Evolutionary conservation across 2,888 invertebrate genomes (phyloP).

Genomic region (Trissolcus japonicus): DNA sequence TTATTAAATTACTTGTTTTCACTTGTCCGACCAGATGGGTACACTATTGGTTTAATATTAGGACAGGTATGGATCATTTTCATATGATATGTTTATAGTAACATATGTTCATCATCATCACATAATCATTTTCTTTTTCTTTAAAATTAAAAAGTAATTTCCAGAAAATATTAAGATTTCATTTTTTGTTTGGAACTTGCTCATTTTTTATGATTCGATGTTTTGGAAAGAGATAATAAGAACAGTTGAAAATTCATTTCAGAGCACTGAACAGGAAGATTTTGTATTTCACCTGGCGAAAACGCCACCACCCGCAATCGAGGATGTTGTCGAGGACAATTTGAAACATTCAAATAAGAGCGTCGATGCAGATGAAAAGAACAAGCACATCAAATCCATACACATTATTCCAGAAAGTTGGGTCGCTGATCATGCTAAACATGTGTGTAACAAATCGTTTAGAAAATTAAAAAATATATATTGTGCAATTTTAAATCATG

Average conservation of each 20-base stretch:
- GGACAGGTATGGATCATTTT: constrained; percentile 82
- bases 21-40: constrained; percentile 80
- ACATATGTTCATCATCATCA: constrained; percentile 32
- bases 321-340: constrained; percentile 74
- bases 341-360: constrained; percentile 73
- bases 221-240: not conserved
- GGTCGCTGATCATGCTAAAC: constrained; percentile 89
- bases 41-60: constrained; percentile 85
- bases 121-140: not conserved
- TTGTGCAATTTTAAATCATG: too few relatives aligned
- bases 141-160: not conserved
- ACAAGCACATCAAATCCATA: constrained; percentile 77
- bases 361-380: constrained; percentile 69
- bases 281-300: constrained; percentile 88
- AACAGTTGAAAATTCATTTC: constrained; percentile 59
- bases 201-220: not conserved
- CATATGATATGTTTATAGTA: constrained; percentile 24
- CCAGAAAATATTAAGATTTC: too few relatives aligned
- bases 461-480: not conserved
- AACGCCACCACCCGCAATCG: constrained; percentile 81
- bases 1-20: constrained; percentile 83
- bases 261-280: constrained; percentile 83
- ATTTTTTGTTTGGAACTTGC: not conserved
- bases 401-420: constrained; percentile 82
- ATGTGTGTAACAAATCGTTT: constrained; percentile 76